Evolutionary conservation across 2,888 invertebrate species (phyloP).

Genomic region (Catocala sponsa): DNA sequence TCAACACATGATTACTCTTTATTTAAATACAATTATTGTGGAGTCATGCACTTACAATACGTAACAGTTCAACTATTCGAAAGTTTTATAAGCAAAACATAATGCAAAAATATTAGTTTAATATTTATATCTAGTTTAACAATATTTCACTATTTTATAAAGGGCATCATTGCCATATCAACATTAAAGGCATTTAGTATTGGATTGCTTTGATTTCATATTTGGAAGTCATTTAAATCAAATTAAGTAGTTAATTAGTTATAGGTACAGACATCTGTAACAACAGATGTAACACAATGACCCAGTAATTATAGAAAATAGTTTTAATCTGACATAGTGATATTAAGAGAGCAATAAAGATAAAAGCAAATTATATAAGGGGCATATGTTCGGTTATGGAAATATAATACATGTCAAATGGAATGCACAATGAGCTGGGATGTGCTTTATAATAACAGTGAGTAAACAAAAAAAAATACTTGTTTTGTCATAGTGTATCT

Average conservation of each 20-base stretch:
- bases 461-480: too few species aligned
- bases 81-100: constrained; percentile 37
- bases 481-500: too few species aligned
- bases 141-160: constrained; percentile 36
- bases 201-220: constrained; percentile 30
- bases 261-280: constrained; percentile 11
- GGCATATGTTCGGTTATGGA: background rate
- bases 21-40: constrained; percentile 19
- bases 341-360: constrained; percentile 30
- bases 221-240: constrained; percentile 11
- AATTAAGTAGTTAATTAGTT: constrained; percentile 12
- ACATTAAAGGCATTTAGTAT: constrained; percentile 44
- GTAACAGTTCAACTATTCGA: constrained; percentile 21
- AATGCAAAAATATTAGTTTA: constrained; percentile 36
- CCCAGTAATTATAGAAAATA: constrained; percentile 1
- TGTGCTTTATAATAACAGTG: too few species aligned
- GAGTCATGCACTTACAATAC: constrained; percentile 24
- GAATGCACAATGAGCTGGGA: too few species aligned
- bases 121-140: constrained; percentile 33
- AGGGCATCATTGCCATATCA: constrained; percentile 30
- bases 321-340: constrained; percentile 12
- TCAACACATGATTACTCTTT: constrained; percentile 19
- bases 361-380: constrained; percentile 18
- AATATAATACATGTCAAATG: too few species aligned
- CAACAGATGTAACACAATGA: constrained; percentile 20